phyloP scores from a whole-genome alignment of 2,797 vertebrate species.

The Aulostomus chinensis region DNA sequence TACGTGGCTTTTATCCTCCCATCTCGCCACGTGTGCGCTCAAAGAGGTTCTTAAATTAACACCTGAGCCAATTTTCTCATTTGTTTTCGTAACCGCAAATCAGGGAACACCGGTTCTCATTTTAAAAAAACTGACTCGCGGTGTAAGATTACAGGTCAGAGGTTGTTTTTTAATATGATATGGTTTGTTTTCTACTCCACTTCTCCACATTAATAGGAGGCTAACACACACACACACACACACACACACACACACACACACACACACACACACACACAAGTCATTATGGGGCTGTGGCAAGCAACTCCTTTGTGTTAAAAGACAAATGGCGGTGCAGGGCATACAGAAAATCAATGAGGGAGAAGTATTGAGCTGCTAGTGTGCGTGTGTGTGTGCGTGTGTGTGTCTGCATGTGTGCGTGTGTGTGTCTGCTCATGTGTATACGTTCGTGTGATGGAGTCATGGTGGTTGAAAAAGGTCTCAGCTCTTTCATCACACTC shows the following conservation, averaged over 20 bases:
- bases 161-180: background rate
- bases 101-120: background rate
- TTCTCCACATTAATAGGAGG: slow-evolving; percentile 25
- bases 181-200: slow-evolving; percentile 17
- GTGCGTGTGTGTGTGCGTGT: slow-evolving; percentile 6
- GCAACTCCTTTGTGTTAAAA: slow-evolving; percentile 68
- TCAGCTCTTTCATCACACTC: slow-evolving; percentile 43
- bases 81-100: background rate
- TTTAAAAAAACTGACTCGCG: background rate
- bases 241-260: slow-evolving; percentile 29
- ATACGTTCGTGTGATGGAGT: slow-evolving; percentile 8
- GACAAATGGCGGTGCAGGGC: slow-evolving; percentile 46
- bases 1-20: too few relatives aligned
- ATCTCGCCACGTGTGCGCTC: too few relatives aligned
- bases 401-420: slow-evolving; percentile 16
- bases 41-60: background rate
- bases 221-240: slow-evolving; percentile 26
- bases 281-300: slow-evolving; percentile 29
- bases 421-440: slow-evolving; percentile 22
- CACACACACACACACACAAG: slow-evolving; percentile 28
- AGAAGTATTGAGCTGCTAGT: slow-evolving; percentile 67
- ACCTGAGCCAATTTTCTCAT: background rate
- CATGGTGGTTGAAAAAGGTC: slow-evolving; percentile 22
- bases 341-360: slow-evolving; percentile 75
- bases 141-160: background rate